A percentile compares a stretch with the other conserved stretches of the same genome.
Evolutionary conservation across 1,140 invertebrate species (phyloP).

Genomic region (Mya arenaria): DNA sequence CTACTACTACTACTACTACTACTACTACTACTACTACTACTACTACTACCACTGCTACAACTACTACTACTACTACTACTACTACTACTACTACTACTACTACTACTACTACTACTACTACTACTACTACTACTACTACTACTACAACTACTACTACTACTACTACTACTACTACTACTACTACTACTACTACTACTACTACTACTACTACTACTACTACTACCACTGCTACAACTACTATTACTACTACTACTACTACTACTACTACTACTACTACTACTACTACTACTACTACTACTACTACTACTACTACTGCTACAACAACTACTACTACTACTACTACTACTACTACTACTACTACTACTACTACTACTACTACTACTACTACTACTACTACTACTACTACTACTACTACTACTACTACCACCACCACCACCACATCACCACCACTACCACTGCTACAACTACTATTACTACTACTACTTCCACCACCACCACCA

Average conservation of each 20-base stretch:
- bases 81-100: background rate
- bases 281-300: background rate
- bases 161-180: background rate
- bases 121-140: background rate
- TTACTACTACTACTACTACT: background rate
- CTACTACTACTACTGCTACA: background rate
- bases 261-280: constrained; percentile 1
- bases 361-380: background rate
- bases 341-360: background rate
- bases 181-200: background rate
- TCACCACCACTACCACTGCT: background rate
- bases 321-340: constrained; percentile 6
- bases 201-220: background rate
- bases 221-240: background rate
- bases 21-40: background rate
- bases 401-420: background rate
- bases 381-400: background rate
- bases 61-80: constrained; percentile 22
- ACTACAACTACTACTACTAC: background rate
- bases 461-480: background rate
- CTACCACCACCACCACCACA: background rate
- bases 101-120: background rate
- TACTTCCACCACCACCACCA: background rate
- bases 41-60: background rate
- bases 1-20: background rate